Percentiles rank a stretch among this genome's conserved stretches.
These are phyloP conservation scores for Axis porcinus DNA, from an alignment of 2,113 vertebrate species.

Conservation along the genomic window DNA sequence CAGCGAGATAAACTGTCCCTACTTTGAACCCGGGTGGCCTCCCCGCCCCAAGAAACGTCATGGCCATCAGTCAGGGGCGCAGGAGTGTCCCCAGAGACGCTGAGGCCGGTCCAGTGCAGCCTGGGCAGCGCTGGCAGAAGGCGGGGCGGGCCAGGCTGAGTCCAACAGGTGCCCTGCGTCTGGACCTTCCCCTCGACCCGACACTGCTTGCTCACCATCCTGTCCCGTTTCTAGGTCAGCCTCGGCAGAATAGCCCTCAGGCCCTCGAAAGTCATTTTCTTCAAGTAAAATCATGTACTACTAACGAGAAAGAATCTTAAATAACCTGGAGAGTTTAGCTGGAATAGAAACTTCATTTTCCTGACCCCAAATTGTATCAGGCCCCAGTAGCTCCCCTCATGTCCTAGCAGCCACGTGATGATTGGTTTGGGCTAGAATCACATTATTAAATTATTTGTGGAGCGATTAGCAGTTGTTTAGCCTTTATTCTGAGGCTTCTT, in stretches of 20 bases:
- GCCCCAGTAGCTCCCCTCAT: background rate
- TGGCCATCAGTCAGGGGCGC: background rate
- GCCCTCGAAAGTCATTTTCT: background rate
- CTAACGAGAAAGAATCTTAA: background rate
- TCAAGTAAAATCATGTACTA: background rate
- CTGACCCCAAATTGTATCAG: background rate
- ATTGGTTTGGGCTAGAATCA: background rate
- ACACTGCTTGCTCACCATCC: accelerated
- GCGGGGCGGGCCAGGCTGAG: accelerated
- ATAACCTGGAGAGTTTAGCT: background rate
- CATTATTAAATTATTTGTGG: background rate
- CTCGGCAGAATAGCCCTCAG: background rate
- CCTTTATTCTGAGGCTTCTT: background rate
- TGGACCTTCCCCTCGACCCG: background rate
- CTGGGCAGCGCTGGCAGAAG: background rate
- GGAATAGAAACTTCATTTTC: background rate
- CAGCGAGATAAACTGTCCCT: background rate
- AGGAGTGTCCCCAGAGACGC: background rate
- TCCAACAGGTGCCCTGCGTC: background rate
- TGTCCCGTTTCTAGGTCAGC: background rate
- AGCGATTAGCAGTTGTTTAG: background rate
- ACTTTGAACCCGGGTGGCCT: background rate
- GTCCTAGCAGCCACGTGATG: background rate
- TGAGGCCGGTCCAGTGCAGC: background rate
- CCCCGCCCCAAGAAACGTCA: background rate